Conservation (phyloP, 2,113 vertebrate species). For the Rhodinocichla rosea region DNA sequence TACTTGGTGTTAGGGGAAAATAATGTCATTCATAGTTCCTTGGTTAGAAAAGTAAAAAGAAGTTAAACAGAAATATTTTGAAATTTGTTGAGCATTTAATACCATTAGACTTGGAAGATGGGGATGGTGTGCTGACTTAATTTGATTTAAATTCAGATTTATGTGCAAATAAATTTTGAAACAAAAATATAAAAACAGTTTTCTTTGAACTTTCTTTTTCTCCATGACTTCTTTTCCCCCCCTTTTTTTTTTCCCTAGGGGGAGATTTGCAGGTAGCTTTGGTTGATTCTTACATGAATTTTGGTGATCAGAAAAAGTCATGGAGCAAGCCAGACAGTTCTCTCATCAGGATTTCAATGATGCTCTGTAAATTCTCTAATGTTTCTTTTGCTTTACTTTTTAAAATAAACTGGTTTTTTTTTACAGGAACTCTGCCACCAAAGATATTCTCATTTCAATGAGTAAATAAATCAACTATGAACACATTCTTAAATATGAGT, state of each 20-base stretch:
- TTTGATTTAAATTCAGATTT: neutral
- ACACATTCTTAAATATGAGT: constrained; percentile 22
- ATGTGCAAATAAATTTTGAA: neutral
- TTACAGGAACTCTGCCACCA: neutral
- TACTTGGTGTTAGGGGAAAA: neutral
- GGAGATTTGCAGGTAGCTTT: neutral
- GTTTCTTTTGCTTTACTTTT: neutral
- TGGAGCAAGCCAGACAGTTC: neutral
- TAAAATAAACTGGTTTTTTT: neutral
- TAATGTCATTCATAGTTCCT: neutral
- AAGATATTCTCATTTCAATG: neutral
- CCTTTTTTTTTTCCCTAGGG: rapidly evolving
- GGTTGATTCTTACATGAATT: neutral
- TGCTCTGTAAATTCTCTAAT: neutral
- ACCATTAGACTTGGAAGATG: neutral
- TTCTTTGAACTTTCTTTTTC: neutral
- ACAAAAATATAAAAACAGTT: neutral
- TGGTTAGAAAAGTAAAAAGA: neutral
- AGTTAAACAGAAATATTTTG: neutral
- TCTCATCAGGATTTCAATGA: neutral
- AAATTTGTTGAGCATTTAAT: neutral
- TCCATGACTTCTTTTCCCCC: rapidly evolving
- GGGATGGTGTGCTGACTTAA: neutral
- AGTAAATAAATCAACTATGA: constrained; percentile 35
- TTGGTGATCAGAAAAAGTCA: neutral